Evolutionary conservation across 2,888 invertebrate species (phyloP), one percentile per base, ranked within the genome.

Genomic region (Hesperia comma): DNA sequence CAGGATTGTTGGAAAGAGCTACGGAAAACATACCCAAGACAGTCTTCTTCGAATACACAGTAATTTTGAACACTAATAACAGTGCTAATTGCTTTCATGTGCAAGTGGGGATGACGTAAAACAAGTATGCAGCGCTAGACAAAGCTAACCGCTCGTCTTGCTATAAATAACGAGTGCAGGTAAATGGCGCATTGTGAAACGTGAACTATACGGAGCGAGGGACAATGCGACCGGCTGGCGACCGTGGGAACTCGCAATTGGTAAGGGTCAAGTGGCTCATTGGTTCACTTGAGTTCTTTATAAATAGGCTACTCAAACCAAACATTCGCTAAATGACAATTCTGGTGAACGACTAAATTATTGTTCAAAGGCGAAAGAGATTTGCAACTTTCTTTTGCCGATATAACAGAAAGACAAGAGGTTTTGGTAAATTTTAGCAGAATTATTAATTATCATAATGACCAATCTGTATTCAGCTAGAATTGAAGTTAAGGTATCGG

Each of bases 241-340:
- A 69, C 66, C 79, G 80, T 84, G 83, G 75, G 79, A 84, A 81
- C 69, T 72, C 73, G 74, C 74, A 74, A 81, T 77, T 79, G 73
- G 63, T 73, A 74, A 72, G 77, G 74, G 74, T 76, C 74, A 75
- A 76, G 75, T 74, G 19, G 19, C 17, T n/a, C 32, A 55, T 58
- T 43, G 26, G 43, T 63, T 63, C 43, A 33, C 15, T 33, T 32
- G 32, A 33, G 51, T 51, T 51, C 26, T 26, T 51, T 51, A 14
- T 26, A 21, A 51, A 51, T 51, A 51, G 14, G 26, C 51, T 51
- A 49, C 15, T 6, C 46, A 26, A n/a, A 15, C 15, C 43, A 61
- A 53, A 61, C 53, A 63, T 51, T 51, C 14, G 21, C 26, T 51
- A 19, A 49, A 49, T 12, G 49, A 19, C 7, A 46, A 46, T 15